Conservation (phyloP, 2,888 invertebrate species). For the Meganola albula region DNA sequence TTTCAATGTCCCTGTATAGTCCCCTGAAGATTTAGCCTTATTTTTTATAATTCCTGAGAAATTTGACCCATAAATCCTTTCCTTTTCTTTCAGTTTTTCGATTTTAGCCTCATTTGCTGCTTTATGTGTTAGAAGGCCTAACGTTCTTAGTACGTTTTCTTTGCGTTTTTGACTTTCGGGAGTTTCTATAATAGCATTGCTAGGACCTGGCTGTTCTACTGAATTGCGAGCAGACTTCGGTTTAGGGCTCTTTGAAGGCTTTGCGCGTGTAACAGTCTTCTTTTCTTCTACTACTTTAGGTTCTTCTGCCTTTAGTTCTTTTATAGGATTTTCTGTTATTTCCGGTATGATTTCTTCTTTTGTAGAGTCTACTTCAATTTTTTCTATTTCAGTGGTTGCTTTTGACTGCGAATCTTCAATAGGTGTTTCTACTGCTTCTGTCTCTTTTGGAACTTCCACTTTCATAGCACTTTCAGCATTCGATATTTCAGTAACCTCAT, state of each 20-base stretch:
- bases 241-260: conserved; percentile 19
- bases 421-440: too few relatives aligned
- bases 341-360: conserved; percentile 15
- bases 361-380: conserved; percentile 16
- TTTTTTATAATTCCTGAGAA: conserved; percentile 48
- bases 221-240: conserved; percentile 29
- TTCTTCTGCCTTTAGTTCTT: conserved; percentile 13
- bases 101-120: conserved; percentile 84
- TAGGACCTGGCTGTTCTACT: conserved; percentile 51
- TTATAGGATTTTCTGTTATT: not conserved
- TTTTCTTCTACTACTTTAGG: conserved; percentile 24
- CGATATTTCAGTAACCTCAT: not conserved
- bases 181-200: conserved; percentile 63
- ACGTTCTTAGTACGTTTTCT: conserved; percentile 83
- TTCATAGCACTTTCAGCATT: not conserved
- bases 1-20: conserved; percentile 88
- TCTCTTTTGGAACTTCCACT: too few relatives aligned
- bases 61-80: conserved; percentile 48
- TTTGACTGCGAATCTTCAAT: too few relatives aligned
- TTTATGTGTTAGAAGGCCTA: conserved; percentile 85
- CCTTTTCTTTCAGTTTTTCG: conserved; percentile 73
- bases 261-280: conserved; percentile 22
- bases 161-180: conserved; percentile 83
- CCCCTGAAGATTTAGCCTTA: conserved; percentile 57
- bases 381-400: too few relatives aligned